Conservation (phyloP, 2,888 invertebrate species). For the Pristionchus entomophagus region DNA sequence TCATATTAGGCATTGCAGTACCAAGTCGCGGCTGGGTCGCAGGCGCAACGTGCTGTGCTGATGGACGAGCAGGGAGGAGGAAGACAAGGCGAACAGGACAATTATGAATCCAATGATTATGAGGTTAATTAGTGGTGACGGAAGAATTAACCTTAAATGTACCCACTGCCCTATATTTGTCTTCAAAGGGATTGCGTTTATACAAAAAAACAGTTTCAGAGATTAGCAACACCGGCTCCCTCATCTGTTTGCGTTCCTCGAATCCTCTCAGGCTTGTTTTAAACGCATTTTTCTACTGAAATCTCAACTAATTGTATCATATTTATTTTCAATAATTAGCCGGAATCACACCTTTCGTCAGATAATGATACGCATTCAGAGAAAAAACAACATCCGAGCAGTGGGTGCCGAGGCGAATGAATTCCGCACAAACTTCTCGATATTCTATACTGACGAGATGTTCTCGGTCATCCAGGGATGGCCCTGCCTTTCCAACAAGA, state of each 20-base stretch:
- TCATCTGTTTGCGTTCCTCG: not conserved
- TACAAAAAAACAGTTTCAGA: not conserved
- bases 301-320: not conserved
- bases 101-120: not conserved
- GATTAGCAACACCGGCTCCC: not conserved
- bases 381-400: no score
- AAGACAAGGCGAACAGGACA: not conserved
- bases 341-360: no score
- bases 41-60: not conserved
- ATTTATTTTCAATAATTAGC: not conserved
- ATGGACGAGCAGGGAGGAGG: not conserved
- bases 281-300: not conserved
- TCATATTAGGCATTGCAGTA: not conserved
- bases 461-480: slow-evolving; percentile 31
- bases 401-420: not conserved
- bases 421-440: not conserved
- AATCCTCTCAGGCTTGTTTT: not conserved
- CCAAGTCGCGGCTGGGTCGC: not conserved
- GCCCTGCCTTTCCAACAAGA: slow-evolving; percentile 6
- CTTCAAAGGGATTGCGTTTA: not conserved
- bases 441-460: not conserved
- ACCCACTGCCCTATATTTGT: no score
- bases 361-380: no score
- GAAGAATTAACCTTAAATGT: no score
- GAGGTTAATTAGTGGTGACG: no score